Base-by-base conservation (phyloP, 2,797 vertebrate genomes). In the Salmo trutta region DNA sequence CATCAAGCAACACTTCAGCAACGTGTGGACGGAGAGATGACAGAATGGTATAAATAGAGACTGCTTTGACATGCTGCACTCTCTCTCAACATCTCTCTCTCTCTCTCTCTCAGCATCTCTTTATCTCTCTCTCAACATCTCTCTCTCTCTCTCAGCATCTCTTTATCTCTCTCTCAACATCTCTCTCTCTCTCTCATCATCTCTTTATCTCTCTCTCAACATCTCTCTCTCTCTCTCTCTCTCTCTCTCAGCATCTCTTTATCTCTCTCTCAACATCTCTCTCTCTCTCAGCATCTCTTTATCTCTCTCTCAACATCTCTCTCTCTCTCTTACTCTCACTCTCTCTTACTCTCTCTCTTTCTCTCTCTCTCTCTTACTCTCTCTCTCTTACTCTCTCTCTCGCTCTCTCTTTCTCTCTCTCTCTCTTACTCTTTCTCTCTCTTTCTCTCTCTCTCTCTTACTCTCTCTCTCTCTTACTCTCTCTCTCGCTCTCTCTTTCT, bases 1-100 rank as follows among this genome's bases (percentile, higher is more conserved):
- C 62, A 79, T 88, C 88, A 87, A 85, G 79, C 82, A 14, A 33
- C 75, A 76, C 79, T 83, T 84, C 78, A 84, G 80, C 71, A 89
- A 79, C 78, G 85, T 1, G 77, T 86, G 77, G 84, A 85, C 54
- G 78, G 74, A 85, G 79, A 75, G 7, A 59, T n/a, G 8, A 6
- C 4, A 10, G 15, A 15, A 65, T 76, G 78, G 79, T 84, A 83
- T 88, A 87, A 87, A 87, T 87, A 85, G 86, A 74, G 71, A 72
- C 21, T 72, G 75, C 66, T 83, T 83, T 79, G 71, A 0, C 27
- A 59, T 36, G 33, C 33, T 36, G 33, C 41, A 10, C 41, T 41
- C 8, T 10, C 41, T 41, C 41, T 41, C 36, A 41, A 41, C 36
- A 41, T 8, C 36, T 41, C 1, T 41, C 36, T 36, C 6, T 41